Base-by-base conservation (phyloP, 1,140 invertebrate genomes). In the Lordiphosa mommai region DNA sequence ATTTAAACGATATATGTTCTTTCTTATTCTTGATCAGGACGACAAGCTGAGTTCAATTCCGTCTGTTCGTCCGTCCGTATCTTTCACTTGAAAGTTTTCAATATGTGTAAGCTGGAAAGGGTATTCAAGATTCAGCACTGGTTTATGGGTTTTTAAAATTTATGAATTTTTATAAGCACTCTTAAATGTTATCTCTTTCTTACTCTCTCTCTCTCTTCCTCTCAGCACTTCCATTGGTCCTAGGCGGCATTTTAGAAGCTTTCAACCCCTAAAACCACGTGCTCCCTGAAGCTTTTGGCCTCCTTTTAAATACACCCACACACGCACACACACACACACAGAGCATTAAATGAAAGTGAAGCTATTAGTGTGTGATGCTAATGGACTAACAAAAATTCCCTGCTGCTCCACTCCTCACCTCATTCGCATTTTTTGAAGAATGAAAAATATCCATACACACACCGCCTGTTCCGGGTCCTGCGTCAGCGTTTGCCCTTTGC, bases 261-360 rank as follows among this genome's bases (percentile, higher is more conserved):
- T 67, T 67, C 63, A 67, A 50, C 63, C 63, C 63, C 29, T 29
- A 37, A 67, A 48, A 49, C 63, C 63, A 67, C 63, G 63, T 67
- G 63, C 63, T 36, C 67, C 52, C 61, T 12, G 14, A 23, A 67
- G 63, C 63, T 67, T 67, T 67, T 67, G 63, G 63, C 63, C 63
- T 67, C 63, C 63, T 67, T 67, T 67, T 17, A 23, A 27, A 33
- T 30, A 47, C 46, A 30, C 17, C 17, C 8, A 41, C 37, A 12
- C 16, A 1, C 27, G 14, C 27, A 30, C 41, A 12, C 44, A 20
- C 63, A 12, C 52, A 33, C 44, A 20, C 63, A 33, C 52, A 29
- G 44, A 46, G 61, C 44, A 58, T 57, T 66, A 63, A 67, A 67
- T 67, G 63, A 67, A 67, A 67, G 63, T 67, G 63, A 67, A 67